Base-by-base conservation (phyloP, 2,888 invertebrate species). In the Clitarchus hookeri region DNA sequence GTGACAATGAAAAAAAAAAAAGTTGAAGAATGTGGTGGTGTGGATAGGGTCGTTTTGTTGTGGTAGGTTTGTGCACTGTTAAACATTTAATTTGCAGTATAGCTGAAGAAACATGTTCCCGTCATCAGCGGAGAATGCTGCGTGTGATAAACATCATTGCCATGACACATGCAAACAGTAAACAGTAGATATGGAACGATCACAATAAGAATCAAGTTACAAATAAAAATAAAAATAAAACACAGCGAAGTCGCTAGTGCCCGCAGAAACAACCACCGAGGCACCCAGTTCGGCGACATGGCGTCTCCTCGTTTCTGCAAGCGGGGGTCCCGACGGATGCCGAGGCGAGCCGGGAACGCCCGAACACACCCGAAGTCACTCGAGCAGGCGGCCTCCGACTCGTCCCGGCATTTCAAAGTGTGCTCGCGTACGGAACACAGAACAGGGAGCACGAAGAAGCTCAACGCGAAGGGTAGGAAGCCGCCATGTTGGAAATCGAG, bases 171-270 rank as follows among this genome's bases (percentile, higher is more conserved):
- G 65, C 65, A n/a, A 16, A 65, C 65, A 65, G 8, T 65, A n/a
- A 65, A 65, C 23, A 65, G 65, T 65, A n/a, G n/a, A 19, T n/a
- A n/a, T 65, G 65, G 65, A n/a, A 65, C 65, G 65, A 23, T 65
- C 65, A 65, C 65, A 65, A 65, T 65, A 65, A 65, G 65, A 65
- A 65, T 65, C 65, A 65, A 65, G 65, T 65, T 65, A 65, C 65
- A 65, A 65, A 65, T 19, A 23, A n/a, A 23, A n/a, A n/a, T n/a
- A n/a, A n/a, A n/a, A n/a, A n/a, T n/a, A 65, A 65, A 65, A 65
- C 19, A 65, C 65, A 65, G n/a, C 65, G 16, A 65, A 48, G 48
- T 13, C 48, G 6, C 48, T 48, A 19, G 16, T 65, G 65, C 23
- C 65, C n/a, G 65, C 65, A 65, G 65, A 65, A 65, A n/a, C 65